A percentile compares a stretch with the other conserved stretches of the same genome.
These are phyloP conservation scores for Labia minor DNA, from an alignment of 2,888 invertebrate species.

Conservation along the genomic window DNA sequence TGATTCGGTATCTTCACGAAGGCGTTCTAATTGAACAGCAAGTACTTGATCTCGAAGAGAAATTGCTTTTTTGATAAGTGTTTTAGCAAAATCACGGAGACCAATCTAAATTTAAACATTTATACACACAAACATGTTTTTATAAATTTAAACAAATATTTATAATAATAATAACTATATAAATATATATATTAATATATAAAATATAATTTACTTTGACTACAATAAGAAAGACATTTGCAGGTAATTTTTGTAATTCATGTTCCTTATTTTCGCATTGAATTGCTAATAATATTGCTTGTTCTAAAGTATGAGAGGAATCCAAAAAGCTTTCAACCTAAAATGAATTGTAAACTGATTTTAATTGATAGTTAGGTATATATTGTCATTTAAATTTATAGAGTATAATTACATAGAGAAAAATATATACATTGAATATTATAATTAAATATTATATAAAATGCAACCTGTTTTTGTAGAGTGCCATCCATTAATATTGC, in stretches of 20 bases:
- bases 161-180: neutral
- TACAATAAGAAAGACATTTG: neutral
- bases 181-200: neutral
- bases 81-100: neutral
- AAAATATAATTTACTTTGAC: neutral
- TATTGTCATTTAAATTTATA: too few relatives aligned
- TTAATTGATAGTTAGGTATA: too few relatives aligned
- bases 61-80: neutral
- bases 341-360: too few relatives aligned
- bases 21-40: neutral
- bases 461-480: neutral
- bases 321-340: neutral
- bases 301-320: neutral
- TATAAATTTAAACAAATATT: neutral
- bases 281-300: neutral
- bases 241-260: neutral
- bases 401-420: too few relatives aligned
- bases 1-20: neutral
- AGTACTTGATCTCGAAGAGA: neutral
- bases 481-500: neutral
- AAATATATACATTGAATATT: too few relatives aligned
- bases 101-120: neutral
- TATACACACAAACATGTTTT: too few relatives aligned
- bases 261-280: neutral
- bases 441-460: too few relatives aligned